These are phyloP conservation scores for Nomada ferruginata DNA, from an alignment of 2,888 invertebrate genomes.

Conservation along the genomic window DNA sequence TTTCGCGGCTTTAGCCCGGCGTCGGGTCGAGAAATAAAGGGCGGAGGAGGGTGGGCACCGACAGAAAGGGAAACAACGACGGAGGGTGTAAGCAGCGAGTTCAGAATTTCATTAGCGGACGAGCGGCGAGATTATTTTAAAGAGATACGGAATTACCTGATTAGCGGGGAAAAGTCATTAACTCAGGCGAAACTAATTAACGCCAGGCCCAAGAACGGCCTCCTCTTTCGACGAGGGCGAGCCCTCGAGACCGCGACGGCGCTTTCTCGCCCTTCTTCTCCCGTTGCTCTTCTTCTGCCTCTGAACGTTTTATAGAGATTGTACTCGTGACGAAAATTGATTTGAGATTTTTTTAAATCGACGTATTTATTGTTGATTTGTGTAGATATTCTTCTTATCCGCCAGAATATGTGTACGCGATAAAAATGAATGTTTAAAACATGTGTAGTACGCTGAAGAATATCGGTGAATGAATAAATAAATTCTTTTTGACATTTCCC, in stretches of 20 bases:
- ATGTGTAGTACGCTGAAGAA: too few relatives aligned
- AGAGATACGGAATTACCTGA: slow-evolving; percentile 85
- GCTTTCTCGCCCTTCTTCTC: slow-evolving; percentile 55
- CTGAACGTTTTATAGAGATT: background rate
- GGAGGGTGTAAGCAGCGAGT: slow-evolving; percentile 84
- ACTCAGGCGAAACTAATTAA: slow-evolving; percentile 85
- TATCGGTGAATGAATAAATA: too few relatives aligned
- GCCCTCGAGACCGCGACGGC: slow-evolving; percentile 49
- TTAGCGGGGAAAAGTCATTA: slow-evolving; percentile 85
- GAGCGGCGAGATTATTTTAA: slow-evolving; percentile 85
- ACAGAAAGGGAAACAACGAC: slow-evolving; percentile 64
- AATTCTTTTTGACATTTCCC: background rate
- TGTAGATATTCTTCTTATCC: too few relatives aligned
- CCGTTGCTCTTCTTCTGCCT: background rate
- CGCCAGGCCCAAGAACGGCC: slow-evolving; percentile 77
- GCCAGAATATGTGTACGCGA: too few relatives aligned
- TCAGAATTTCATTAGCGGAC: slow-evolving; percentile 84
- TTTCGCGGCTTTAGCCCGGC: slow-evolving; percentile 17
- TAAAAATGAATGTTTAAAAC: too few relatives aligned
- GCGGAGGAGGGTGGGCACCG: background rate
- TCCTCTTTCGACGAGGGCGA: slow-evolving; percentile 44
- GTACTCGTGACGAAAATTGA: background rate
- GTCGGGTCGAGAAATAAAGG: background rate
- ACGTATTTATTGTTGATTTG: too few relatives aligned
- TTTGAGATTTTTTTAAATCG: background rate